A percentile compares a stretch with the other conserved stretches of the same genome.
Evolutionary conservation across 2,113 vertebrate genomes (phyloP).

Genomic region (Myanophis thanlyinensis): DNA sequence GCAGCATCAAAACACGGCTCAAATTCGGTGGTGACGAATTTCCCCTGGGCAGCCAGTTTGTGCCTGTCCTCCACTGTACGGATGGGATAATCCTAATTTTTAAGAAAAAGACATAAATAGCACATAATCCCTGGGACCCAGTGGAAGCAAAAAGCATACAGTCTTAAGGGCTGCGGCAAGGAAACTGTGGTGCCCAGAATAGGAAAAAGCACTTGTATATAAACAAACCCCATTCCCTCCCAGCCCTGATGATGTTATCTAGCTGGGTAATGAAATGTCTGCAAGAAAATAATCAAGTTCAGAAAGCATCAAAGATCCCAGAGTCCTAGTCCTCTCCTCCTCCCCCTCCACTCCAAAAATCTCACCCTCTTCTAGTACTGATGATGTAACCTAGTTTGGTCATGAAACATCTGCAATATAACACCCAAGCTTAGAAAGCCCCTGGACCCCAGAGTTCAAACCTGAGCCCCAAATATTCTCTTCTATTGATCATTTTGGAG

Average conservation of each 20-base stretch:
- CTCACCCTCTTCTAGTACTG: neutral
- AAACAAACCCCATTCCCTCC: neutral
- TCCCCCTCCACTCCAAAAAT: neutral
- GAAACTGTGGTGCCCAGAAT: neutral
- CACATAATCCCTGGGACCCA: neutral
- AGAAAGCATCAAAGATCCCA: neutral
- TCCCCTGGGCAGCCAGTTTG: constrained; percentile 90
- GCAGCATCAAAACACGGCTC: constrained; percentile 99
- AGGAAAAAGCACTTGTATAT: neutral
- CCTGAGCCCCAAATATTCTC: neutral
- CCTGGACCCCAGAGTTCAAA: neutral
- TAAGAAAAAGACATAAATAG: constrained; percentile 33
- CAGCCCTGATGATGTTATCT: neutral
- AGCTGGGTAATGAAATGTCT: neutral
- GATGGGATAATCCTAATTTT: constrained; percentile 88
- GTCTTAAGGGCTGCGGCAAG: neutral
- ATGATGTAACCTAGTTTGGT: neutral
- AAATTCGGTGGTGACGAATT: constrained; percentile 96
- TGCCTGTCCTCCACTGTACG: constrained; percentile 92
- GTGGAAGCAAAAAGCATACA: neutral
- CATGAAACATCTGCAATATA: neutral
- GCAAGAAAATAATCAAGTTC: neutral
- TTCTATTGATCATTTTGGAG: neutral
- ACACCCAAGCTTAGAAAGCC: neutral
- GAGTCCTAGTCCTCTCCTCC: neutral